A percentile compares a stretch with the other conserved stretches of the same genome.
phyloP scores from a whole-genome alignment of 2,888 invertebrate species.

The Nemurella pictetii region DNA sequence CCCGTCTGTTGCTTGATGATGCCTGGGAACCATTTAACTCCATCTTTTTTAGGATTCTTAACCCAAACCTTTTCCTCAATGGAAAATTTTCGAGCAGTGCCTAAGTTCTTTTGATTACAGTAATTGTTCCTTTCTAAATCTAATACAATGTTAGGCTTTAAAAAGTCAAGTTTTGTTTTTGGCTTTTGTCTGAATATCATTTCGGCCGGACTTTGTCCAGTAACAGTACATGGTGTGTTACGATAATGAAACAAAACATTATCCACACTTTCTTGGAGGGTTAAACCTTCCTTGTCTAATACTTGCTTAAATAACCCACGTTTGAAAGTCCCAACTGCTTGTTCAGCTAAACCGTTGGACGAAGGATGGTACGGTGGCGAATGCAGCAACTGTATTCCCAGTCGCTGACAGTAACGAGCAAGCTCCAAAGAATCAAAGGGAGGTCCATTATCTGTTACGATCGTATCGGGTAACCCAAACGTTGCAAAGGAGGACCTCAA shows the following conservation, averaged over 20 bases:
- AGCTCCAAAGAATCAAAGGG: constrained; percentile 45
- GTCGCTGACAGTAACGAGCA: constrained; percentile 38
- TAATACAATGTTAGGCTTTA: constrained; percentile 1
- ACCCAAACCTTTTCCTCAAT: not conserved
- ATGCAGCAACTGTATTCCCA: constrained; percentile 40
- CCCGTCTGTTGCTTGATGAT: not conserved
- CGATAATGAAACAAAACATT: constrained; percentile 14
- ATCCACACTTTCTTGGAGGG: constrained; percentile 10
- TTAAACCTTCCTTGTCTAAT: not conserved
- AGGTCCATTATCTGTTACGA: constrained; percentile 45
- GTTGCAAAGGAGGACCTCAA: constrained; percentile 42
- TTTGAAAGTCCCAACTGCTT: not conserved
- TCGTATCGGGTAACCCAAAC: constrained; percentile 44
- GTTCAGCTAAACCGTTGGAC: constrained; percentile 39
- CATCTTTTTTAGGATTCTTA: not conserved
- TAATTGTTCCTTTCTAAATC: not conserved
- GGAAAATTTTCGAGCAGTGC: not conserved
- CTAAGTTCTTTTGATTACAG: not conserved
- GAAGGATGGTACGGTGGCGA: constrained; percentile 44
- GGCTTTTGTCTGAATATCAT: constrained; percentile 11
- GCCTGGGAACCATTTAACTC: not conserved
- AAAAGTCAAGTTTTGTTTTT: not conserved
- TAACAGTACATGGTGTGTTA: constrained; percentile 21
- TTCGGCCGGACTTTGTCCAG: constrained; percentile 18
- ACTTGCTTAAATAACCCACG: not conserved